A percentile compares a stretch with the other conserved stretches of the same genome.
These are phyloP conservation scores for Blastobasis lacticolella DNA, from an alignment of 2,888 invertebrate species.

Conservation along the genomic window DNA sequence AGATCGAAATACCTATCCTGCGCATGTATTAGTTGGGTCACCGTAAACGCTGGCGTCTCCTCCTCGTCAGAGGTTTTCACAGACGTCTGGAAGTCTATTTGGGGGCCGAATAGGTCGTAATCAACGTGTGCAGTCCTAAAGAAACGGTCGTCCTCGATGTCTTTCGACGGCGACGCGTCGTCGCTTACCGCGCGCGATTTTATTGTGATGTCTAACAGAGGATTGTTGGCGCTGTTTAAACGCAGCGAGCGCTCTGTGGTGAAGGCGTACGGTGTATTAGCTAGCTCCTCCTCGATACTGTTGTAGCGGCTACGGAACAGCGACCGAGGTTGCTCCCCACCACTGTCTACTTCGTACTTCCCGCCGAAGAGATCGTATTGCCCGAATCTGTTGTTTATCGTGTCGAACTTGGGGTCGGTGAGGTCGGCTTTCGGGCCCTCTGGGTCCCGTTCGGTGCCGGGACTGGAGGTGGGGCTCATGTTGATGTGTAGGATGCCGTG, in stretches of 20 bases:
- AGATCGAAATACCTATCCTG: conserved; percentile 64
- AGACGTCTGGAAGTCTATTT: conserved; percentile 32
- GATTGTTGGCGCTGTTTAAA: conserved; percentile 25
- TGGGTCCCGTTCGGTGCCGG: conserved; percentile 17
- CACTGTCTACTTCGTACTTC: conserved; percentile 37
- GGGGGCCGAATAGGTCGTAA: conserved; percentile 48
- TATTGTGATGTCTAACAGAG: conserved; percentile 49
- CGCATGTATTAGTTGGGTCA: conserved; percentile 62
- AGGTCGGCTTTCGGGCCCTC: conserved; percentile 22
- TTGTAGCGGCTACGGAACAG: conserved; percentile 67
- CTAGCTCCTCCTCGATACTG: conserved; percentile 64
- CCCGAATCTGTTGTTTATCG: conserved; percentile 59
- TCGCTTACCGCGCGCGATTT: conserved; percentile 24
- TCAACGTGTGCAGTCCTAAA: conserved; percentile 39
- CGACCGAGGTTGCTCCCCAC: conserved; percentile 38
- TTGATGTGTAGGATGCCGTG: conserved; percentile 64
- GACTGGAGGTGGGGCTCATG: conserved; percentile 51
- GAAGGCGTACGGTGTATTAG: conserved; percentile 70
- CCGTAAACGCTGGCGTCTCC: conserved; percentile 52
- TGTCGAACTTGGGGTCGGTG: conserved; percentile 54
- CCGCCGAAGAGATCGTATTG: conserved; percentile 63
- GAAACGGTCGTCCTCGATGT: conserved; percentile 54
- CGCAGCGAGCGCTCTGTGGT: conserved; percentile 45
- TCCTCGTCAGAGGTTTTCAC: conserved; percentile 17
- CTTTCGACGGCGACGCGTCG: conserved; percentile 44